These are phyloP conservation scores for Drosophila melanogaster DNA, from an alignment of 1,140 invertebrate species.

Conservation along the genomic window Release_6_plus_ISO1_MT NC_004354.4:5277001-5277500, in stretches of 20 bases:
- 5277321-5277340: constrained; percentile 14
- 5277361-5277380: background rate
- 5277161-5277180: background rate
- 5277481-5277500: constrained; percentile 7
- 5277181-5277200: constrained; percentile 2
- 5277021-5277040: constrained; percentile 25
- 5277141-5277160: background rate
- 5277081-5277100: constrained; percentile 1
- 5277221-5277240: constrained; percentile 11
- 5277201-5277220: background rate
- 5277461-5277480: constrained; percentile 18
- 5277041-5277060: constrained; percentile 47
- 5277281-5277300: background rate
- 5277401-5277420: constrained; percentile 32
- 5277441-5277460: too few relatives aligned
- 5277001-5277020: constrained; percentile 16
- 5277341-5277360: constrained; percentile 12
- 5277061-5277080: constrained; percentile 41
- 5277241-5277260: constrained; percentile 2
- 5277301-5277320: constrained; percentile 3
- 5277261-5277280: background rate
- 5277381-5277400: background rate
- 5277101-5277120: background rate
- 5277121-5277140: background rate
- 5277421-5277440: constrained; percentile 15